Evolutionary conservation across 2,113 vertebrate species (phyloP), one percentile per base, ranked within the genome.

Genomic region (Lagopus leucura): DNA sequence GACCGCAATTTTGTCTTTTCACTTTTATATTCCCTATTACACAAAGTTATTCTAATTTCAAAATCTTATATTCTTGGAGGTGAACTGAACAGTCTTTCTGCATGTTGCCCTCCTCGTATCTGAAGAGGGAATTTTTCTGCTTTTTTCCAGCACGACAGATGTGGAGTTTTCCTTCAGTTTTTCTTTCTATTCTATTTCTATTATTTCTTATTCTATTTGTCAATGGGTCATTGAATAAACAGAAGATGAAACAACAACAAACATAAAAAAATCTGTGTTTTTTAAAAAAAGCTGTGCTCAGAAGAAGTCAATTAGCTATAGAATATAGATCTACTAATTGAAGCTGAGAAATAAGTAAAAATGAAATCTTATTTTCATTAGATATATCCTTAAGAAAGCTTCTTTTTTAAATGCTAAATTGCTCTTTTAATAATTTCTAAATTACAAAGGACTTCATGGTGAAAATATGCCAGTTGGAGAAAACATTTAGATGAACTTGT

Each of bases 271-370:
- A 82, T 73, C 47, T 38, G 38, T 38, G 38, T 38, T 38, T 38
- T 38, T 38, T 38, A 10, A 10, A 38, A 38, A 89, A 85, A 85
- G 36, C 52, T 50, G 36, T 52, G 11, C 30, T 81, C 19, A 60
- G 65, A 80, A 74, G 71, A 57, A 88, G 71, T 89, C 75, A 72
- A 40, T 88, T 94, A 94, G 55, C 47, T 85, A 32, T 32, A 72
- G 64, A 77, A 94, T 65, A 80, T 63, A 85, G 40, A 63, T 57
- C 40, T 77, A 34, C 24, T 86, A 54, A 63, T 42, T 67, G 60
- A 85, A 63, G 70, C 84, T 81, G 65, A 67, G 75, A 81, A 88
- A 84, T 21, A 32, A 58, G 48, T 74, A 52, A 81, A 85, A 85
- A 77, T 55, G 66, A 91, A 77, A 20, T 17, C 27, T 52, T 61